Percentiles rank a stretch among this genome's conserved stretches.
These are phyloP conservation scores for Stercorarius parasiticus DNA, from an alignment of 2,113 vertebrate genomes.

Conservation along the genomic window DNA sequence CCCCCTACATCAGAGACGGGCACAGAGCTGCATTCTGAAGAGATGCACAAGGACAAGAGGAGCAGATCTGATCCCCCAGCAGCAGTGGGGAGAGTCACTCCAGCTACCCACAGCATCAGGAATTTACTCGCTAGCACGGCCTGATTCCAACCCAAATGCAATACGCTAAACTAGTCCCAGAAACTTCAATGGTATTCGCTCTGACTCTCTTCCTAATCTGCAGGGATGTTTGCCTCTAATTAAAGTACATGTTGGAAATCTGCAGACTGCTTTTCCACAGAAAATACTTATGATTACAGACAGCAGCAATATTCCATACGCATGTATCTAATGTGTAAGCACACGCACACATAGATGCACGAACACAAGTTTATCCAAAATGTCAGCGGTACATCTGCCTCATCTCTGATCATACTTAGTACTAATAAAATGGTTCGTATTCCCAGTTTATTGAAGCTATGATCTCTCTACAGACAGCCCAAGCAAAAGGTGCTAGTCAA, in stretches of 20 bases:
- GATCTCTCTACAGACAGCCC: not conserved
- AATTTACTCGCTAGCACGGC: not conserved
- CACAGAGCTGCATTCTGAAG: not conserved
- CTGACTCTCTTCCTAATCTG: not conserved
- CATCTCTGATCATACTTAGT: not conserved
- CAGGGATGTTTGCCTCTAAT: not conserved
- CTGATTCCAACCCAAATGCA: not conserved
- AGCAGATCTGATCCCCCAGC: not conserved
- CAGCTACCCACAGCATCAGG: not conserved
- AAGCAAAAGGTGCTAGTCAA: not conserved
- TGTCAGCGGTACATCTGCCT: not conserved
- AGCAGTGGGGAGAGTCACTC: not conserved
- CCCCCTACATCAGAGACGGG: rapidly evolving
- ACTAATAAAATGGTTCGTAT: not conserved
- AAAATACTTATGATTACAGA: not conserved
- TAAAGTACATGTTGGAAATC: not conserved
- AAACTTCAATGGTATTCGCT: not conserved
- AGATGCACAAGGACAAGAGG: not conserved
- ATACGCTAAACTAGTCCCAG: not conserved
- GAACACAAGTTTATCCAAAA: not conserved
- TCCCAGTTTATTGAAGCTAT: not conserved
- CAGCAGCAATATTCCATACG: not conserved
- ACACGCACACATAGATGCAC: not conserved
- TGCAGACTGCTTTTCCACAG: not conserved
- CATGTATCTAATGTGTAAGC: not conserved